Evolutionary conservation across 2,888 invertebrate species (phyloP).

Genomic region (Drosophila meridionalis): DNA sequence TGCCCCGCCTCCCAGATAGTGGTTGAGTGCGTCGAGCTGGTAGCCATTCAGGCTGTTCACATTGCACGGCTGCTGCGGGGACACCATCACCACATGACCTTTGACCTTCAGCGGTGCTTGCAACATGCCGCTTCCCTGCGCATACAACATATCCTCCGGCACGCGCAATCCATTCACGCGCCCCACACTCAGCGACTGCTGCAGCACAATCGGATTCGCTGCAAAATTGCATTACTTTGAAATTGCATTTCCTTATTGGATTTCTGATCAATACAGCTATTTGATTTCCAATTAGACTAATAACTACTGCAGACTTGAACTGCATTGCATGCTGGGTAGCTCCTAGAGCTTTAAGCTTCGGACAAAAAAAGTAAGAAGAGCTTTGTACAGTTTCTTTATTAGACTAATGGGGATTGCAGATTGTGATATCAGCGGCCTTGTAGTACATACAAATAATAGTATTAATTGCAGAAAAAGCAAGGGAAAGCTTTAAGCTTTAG

Average conservation of each 20-base stretch:
- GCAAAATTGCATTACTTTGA: not conserved
- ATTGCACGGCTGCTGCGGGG: slow-evolving; percentile 51
- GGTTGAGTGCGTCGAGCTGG: slow-evolving; percentile 57
- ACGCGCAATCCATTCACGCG: slow-evolving; percentile 83
- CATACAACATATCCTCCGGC: slow-evolving; percentile 85
- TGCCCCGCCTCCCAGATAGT: slow-evolving; percentile 56
- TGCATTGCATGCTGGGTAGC: not conserved
- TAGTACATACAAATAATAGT: not conserved
- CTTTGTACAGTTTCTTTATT: not conserved
- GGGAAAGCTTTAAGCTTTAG: not conserved
- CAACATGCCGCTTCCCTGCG: slow-evolving; percentile 66
- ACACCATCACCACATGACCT: slow-evolving; percentile 36
- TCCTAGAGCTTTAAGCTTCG: not conserved
- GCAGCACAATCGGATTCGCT: slow-evolving; percentile 79
- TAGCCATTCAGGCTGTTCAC: slow-evolving; percentile 71
- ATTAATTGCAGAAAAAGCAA: not conserved
- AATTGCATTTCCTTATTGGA: not conserved
- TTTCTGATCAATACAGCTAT: too few species aligned
- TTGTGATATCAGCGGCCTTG: not conserved
- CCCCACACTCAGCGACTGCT: slow-evolving; percentile 73
- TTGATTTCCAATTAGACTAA: slow-evolving; percentile 1
- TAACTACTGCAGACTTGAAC: not conserved
- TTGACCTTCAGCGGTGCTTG: slow-evolving; percentile 59
- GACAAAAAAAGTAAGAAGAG: not conserved
- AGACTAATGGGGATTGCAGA: not conserved